These are phyloP conservation scores for Drosophila bipectinata DNA, from an alignment of 1,140 invertebrate species.

Conservation along the genomic window DNA sequence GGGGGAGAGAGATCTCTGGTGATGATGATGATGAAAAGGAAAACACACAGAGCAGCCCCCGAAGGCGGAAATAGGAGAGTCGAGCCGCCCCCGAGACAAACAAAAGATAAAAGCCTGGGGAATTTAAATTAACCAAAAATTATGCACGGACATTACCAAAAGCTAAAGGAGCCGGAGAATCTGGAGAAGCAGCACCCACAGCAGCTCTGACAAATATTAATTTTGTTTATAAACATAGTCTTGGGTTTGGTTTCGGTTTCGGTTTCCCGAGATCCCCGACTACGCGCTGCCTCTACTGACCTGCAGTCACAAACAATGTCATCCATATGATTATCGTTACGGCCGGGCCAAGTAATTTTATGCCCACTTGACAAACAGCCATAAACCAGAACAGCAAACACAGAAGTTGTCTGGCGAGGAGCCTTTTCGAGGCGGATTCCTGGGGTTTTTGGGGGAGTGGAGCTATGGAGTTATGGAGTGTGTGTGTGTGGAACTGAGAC, in stretches of 20 bases:
- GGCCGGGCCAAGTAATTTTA: constrained; percentile 75
- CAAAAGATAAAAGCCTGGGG: constrained; percentile 78
- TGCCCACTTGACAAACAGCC: constrained; percentile 75
- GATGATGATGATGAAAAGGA: constrained; percentile 51
- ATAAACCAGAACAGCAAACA: constrained; percentile 68
- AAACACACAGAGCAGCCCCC: constrained; percentile 30
- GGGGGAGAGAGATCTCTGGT: constrained; percentile 16
- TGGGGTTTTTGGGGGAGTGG: too few species aligned
- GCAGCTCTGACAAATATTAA: constrained; percentile 80
- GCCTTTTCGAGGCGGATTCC: neutral
- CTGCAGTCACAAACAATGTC: constrained; percentile 77
- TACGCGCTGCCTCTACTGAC: constrained; percentile 56
- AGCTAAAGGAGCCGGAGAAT: constrained; percentile 1
- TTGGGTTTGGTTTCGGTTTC: neutral
- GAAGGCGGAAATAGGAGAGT: constrained; percentile 51
- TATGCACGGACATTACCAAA: constrained; percentile 80
- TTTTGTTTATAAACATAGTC: constrained; percentile 72
- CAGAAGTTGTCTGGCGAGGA: constrained; percentile 32
- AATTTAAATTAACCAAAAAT: constrained; percentile 83
- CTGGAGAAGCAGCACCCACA: constrained; percentile 8
- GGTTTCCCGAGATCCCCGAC: constrained; percentile 37
- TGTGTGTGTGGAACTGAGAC: constrained; percentile 21
- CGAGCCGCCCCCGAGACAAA: constrained; percentile 46
- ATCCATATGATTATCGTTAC: constrained; percentile 79
- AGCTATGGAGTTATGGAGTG: neutral